Percentiles rank a stretch among this genome's conserved stretches.
These are phyloP conservation scores for Ibidorhyncha struthersii DNA, from an alignment of 2,113 vertebrate species.

Conservation along the genomic window DNA sequence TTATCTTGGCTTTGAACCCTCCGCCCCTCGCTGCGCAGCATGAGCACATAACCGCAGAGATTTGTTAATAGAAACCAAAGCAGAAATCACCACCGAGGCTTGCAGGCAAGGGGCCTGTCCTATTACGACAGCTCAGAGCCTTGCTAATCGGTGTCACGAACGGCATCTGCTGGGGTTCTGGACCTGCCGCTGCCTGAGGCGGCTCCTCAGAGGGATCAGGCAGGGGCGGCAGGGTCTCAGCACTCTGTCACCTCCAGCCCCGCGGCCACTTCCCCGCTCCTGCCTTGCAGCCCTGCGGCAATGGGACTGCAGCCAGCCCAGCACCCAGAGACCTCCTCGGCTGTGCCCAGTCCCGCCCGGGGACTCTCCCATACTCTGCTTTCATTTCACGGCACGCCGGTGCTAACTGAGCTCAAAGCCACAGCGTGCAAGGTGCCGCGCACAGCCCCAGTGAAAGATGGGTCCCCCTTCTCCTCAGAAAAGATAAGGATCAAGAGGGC, in stretches of 20 bases:
- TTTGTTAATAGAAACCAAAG: background rate
- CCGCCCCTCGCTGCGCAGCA: background rate
- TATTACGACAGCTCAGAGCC: background rate
- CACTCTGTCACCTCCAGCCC: background rate
- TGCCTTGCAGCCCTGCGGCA: background rate
- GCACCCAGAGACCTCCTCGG: accelerated
- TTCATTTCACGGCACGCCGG: accelerated
- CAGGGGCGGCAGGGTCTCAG: background rate
- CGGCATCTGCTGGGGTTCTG: accelerated
- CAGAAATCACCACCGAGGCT: background rate
- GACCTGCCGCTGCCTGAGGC: background rate
- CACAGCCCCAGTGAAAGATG: accelerated
- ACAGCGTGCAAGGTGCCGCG: accelerated
- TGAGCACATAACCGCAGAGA: background rate
- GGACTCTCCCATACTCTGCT: background rate
- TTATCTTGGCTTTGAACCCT: conserved; percentile 38
- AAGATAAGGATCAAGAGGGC: background rate
- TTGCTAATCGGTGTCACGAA: background rate
- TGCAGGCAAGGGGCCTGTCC: background rate
- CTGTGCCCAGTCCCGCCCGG: background rate
- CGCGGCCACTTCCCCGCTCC: accelerated
- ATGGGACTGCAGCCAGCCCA: background rate
- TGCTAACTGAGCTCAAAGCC: background rate
- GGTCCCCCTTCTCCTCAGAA: background rate
- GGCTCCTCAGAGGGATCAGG: background rate